Conservation (phyloP, 2,113 vertebrate species). For the Montifringilla adamsi region DNA sequence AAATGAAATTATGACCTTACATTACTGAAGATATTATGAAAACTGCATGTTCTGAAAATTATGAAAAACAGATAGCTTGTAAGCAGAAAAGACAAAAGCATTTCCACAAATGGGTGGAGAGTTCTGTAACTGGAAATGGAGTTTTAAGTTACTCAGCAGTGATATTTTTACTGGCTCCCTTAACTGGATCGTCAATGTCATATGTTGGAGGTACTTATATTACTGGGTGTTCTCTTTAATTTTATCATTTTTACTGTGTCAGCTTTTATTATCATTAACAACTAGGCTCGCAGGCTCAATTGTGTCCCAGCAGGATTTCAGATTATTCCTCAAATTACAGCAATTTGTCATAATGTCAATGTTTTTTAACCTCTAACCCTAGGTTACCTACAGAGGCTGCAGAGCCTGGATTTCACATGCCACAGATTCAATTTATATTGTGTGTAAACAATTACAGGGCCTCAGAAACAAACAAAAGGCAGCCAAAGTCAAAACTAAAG, state of each 20-base stretch:
- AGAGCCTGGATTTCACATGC: neutral
- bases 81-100: neutral
- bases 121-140: neutral
- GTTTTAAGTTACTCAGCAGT: neutral
- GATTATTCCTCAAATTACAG: slow-evolving; percentile 66
- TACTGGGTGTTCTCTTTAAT: slow-evolving; percentile 40
- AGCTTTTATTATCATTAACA: slow-evolving; percentile 70
- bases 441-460: slow-evolving; percentile 19
- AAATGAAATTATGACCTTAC: neutral
- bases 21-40: slow-evolving; percentile 9
- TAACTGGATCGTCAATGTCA: neutral
- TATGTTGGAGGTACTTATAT: neutral
- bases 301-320: slow-evolving; percentile 48
- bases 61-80: neutral
- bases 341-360: slow-evolving; percentile 60
- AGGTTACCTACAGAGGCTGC: slow-evolving; percentile 1
- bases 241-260: slow-evolving; percentile 60
- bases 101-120: neutral
- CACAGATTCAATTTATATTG: slow-evolving; percentile 17
- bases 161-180: neutral
- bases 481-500: slow-evolving; percentile 10
- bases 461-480: slow-evolving; percentile 33
- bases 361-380: slow-evolving; percentile 54
- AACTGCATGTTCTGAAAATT: neutral
- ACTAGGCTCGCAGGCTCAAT: slow-evolving; percentile 31